Base-by-base conservation (phyloP, 2,888 invertebrate species). In the Electrophaes corylata region DNA sequence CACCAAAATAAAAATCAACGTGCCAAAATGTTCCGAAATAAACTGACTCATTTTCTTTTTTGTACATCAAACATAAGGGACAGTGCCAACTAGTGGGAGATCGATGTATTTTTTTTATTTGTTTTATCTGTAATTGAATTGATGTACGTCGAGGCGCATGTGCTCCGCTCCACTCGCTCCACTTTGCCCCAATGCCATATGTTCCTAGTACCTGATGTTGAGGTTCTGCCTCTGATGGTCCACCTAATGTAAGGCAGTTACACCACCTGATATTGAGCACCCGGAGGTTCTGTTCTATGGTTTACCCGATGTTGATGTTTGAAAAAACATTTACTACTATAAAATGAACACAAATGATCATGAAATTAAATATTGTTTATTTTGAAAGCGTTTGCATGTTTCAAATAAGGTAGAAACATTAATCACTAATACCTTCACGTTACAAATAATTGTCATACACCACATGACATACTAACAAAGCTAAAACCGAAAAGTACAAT, bases 401-500 rank as follows among this genome's bases (percentile, higher is more conserved):
- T 43, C 29, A 47, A 45, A 26, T 1, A 10, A n/a, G n/a, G n/a
- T n/a, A n/a, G n/a, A n/a, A n/a, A 8, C 48, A 44, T 37, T 31
- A 39, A 40, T 11, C 29, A 55, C 35, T 50, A 1, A 20, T 29
- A n/a, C 40, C 23, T 52, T 18, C n/a, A 26, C 29, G 12, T 14
- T 23, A 14, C 29, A 19, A 12, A 35, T 16, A 5, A 47, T 18
- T 19, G 14, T 45, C 18, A 37, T 33, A 16, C 14, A 16, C 35
- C 23, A 41, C 40, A 45, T 18, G 44, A 44, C 48, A 39, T 43
- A 26, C 12, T 26, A 49, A 49, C 37, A 31, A 53, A 60, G 41
- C 31, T 43, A 54, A 59, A 54, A 58, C 52, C 48, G 37, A 64
- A 47, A 57, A 60, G 26, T 39, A 41, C 26, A 52, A 43, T 33